Evolutionary conservation across 1,140 invertebrate species (phyloP).

Genomic region (Myzus persicae): DNA sequence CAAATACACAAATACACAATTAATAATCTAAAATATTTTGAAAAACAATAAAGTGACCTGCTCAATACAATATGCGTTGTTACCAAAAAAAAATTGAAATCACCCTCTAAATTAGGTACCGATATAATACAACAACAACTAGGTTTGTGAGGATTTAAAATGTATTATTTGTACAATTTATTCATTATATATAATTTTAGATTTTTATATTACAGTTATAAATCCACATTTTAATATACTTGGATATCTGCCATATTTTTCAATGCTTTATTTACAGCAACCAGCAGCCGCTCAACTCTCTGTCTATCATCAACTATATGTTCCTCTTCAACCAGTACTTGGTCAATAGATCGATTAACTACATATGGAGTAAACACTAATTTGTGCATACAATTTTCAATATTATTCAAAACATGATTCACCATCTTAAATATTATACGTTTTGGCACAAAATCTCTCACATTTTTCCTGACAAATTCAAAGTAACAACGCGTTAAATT

Average conservation of each 20-base stretch:
- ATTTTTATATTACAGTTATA: background rate
- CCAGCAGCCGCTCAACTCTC: background rate
- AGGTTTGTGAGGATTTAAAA: background rate
- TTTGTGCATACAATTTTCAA: background rate
- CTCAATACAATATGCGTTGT: too few species aligned
- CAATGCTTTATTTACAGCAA: constrained; percentile 38
- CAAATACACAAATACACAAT: too few species aligned
- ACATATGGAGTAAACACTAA: constrained; percentile 33
- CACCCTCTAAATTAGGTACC: too few species aligned
- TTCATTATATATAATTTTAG: background rate
- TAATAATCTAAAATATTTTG: too few species aligned
- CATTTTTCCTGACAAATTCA: constrained; percentile 31
- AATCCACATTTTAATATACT: background rate
- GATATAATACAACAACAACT: background rate
- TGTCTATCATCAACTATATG: background rate
- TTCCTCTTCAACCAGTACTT: constrained; percentile 33
- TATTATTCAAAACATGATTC: constrained; percentile 2
- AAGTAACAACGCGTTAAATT: constrained; percentile 40
- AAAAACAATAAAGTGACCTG: too few species aligned
- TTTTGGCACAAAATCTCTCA: constrained; percentile 40
- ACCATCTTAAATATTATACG: constrained; percentile 47
- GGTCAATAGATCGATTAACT: background rate
- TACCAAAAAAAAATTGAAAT: too few species aligned
- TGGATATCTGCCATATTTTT: constrained; percentile 19
- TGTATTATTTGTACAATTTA: background rate